Conservation (phyloP, 1,140 invertebrate genomes). For the Triops cancriformis region DNA sequence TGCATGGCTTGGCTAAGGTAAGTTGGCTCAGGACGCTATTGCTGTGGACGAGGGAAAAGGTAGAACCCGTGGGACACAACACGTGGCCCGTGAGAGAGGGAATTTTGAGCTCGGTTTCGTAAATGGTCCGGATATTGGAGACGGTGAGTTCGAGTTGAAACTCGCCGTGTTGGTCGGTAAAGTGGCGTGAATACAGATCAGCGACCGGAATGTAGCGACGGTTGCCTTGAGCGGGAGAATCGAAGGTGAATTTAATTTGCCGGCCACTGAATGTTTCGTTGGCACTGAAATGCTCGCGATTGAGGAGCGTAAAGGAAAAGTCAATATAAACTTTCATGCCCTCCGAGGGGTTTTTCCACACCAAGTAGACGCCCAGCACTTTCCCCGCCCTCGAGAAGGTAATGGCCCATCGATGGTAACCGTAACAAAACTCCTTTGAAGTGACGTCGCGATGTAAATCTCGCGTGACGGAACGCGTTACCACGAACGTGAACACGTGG, state of each 20-base stretch:
- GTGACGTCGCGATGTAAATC: conserved; percentile 72
- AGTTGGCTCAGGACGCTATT: conserved; percentile 22
- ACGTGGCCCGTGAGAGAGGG: conserved; percentile 34
- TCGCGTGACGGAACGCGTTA: conserved; percentile 65
- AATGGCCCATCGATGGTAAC: conserved; percentile 79
- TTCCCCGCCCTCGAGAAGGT: conserved; percentile 70
- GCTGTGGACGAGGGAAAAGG: neutral
- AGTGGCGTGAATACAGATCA: conserved; percentile 64
- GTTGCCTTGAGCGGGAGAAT: conserved; percentile 65
- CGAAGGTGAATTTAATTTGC: conserved; percentile 63
- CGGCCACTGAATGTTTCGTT: conserved; percentile 76
- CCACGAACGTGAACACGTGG: conserved; percentile 75
- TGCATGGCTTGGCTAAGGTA: conserved; percentile 35
- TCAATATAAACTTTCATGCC: conserved; percentile 69
- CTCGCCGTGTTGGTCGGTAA: conserved; percentile 73
- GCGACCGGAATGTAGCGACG: conserved; percentile 68
- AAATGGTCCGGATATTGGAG: conserved; percentile 64
- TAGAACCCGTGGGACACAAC: conserved; percentile 16
- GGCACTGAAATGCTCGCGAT: conserved; percentile 73
- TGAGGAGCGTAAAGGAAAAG: conserved; percentile 73
- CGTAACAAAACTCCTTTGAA: conserved; percentile 74
- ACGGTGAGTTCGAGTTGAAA: conserved; percentile 73
- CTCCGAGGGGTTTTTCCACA: conserved; percentile 37
- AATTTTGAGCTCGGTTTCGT: conserved; percentile 58
- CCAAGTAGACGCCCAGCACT: conserved; percentile 63